phyloP scores from a whole-genome alignment of 2,888 invertebrate genomes.

The Torymus aiolomorphi region DNA sequence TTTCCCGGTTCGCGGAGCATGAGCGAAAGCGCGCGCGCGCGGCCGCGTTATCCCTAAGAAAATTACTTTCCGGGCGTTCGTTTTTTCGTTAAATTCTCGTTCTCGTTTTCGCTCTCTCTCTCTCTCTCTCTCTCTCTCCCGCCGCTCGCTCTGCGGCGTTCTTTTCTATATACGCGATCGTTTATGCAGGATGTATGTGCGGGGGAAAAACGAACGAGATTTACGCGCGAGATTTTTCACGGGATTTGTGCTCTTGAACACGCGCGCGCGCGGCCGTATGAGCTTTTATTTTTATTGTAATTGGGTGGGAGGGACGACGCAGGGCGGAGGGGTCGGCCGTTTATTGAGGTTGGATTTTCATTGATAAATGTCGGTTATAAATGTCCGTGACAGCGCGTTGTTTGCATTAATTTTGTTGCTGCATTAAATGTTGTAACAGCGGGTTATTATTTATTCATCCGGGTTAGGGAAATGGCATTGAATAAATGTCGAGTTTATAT shows the following conservation, averaged over 20 bases:
- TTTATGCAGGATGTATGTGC: slow-evolving; percentile 8
- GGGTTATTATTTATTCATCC: too few species aligned
- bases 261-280: background rate
- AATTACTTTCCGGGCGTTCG: slow-evolving; percentile 44
- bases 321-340: too few species aligned
- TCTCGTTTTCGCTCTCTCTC: background rate
- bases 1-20: slow-evolving; percentile 54
- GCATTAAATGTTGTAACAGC: too few species aligned
- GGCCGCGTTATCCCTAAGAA: slow-evolving; percentile 53
- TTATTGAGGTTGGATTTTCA: background rate
- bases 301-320: too few species aligned
- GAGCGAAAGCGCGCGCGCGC: background rate
- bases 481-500: too few species aligned
- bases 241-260: slow-evolving; percentile 13
- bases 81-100: background rate
- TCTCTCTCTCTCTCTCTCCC: background rate
- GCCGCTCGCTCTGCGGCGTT: background rate
- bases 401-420: too few species aligned
- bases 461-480: too few species aligned
- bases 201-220: slow-evolving; percentile 28
- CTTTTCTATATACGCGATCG: slow-evolving; percentile 3
- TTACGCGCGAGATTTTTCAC: slow-evolving; percentile 43
- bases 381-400: too few species aligned
- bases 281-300: slow-evolving; percentile 3
- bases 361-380: background rate